Base-by-base conservation (phyloP, 2,888 invertebrate species). In the Pollenia griseotomentosa region DNA sequence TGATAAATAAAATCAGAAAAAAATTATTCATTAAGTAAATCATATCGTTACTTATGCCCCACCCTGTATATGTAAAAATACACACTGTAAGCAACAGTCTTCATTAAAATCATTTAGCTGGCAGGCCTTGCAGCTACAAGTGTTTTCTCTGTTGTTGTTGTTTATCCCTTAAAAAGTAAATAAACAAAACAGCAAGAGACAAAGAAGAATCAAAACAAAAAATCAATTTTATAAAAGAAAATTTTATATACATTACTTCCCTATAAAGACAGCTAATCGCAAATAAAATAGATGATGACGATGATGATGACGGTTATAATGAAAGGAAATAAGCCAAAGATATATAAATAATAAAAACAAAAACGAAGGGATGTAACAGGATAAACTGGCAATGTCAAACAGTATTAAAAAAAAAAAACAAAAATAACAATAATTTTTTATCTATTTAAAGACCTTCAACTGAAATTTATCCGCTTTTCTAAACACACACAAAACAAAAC, bases 91-190 rank as follows among this genome's bases (percentile, higher is more conserved):
- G 16, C 16, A 11, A 44, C 3, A 14, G 19, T 11, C 23, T 12
- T 48, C 14, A 19, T 66, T 46, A 14, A 14, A 23, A 66, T 66
- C 14, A 48, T 66, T 23, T 16, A 44, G 40, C 42, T 2, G 19
- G 46, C 79, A 14, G 42, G 33, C 61, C 16, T 16, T 63, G 59
- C 44, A 79, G 79, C 79, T 53, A 80, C 80, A 80, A 80, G 71
- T 80, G 80, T 23, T 63, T 33, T 2, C 16, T 19, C 11, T 16
- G 10, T 10, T 8, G 33, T 33, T 33, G 33, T 33, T 33, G 33
- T 33, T 33, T 33, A 1, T 33, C 33, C 33, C 33, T 33, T 6
- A 4, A 42, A 16, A 23, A 16, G 51, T 16, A 63, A 46, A 14
- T 7, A 8, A 48, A 59, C 16, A 33, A 59, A n/a, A 59, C 46